These are phyloP conservation scores for Acropternis orthonyx DNA, from an alignment of 2,797 vertebrate species.

Conservation along the genomic window DNA sequence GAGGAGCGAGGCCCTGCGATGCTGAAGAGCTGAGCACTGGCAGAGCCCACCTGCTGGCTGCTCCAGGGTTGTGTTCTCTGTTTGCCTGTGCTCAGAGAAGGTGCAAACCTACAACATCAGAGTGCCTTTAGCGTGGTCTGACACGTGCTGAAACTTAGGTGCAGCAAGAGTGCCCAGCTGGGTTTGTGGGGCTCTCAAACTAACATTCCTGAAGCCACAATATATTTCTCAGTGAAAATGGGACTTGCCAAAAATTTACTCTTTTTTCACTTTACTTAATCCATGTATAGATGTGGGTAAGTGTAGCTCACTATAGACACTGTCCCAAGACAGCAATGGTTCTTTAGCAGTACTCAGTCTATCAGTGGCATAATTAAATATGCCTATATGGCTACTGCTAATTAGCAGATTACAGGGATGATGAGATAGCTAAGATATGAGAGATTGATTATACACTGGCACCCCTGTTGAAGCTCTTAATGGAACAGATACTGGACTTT, in stretches of 20 bases:
- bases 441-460: neutral
- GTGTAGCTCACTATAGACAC: neutral
- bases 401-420: neutral
- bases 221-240: neutral
- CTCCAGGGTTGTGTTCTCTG: neutral
- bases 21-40: neutral
- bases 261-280: neutral
- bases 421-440: neutral
- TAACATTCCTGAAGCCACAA: neutral
- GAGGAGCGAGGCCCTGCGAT: neutral
- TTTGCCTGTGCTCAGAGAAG: neutral
- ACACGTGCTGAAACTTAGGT: neutral
- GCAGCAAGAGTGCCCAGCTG: neutral
- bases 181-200: neutral
- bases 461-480: neutral
- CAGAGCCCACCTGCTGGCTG: neutral
- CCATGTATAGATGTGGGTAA: neutral
- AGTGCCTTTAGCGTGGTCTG: neutral
- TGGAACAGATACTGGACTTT: neutral
- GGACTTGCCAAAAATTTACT: neutral
- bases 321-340: fast-evolving
- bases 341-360: neutral
- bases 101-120: neutral
- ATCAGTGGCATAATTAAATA: neutral
- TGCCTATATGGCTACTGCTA: neutral